A percentile compares a stretch with the other conserved stretches of the same genome.
Evolutionary conservation across 2,888 invertebrate genomes (phyloP).

Genomic region (Anodontia alba): DNA sequence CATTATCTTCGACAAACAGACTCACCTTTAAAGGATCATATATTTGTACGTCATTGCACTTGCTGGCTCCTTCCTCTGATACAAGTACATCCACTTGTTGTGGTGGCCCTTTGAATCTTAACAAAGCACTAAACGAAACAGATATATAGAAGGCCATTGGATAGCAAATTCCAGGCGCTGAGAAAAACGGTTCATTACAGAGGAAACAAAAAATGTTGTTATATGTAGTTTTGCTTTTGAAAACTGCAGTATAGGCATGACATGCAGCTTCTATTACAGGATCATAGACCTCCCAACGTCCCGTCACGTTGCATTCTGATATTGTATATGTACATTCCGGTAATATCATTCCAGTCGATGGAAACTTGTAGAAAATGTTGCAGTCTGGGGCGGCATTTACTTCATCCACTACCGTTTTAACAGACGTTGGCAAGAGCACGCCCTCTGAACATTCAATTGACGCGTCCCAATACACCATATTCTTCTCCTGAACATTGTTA

Average conservation of each 20-base stretch:
- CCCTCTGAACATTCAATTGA: background rate
- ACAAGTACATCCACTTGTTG: background rate
- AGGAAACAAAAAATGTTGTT: slow-evolving; percentile 14
- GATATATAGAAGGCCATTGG: background rate
- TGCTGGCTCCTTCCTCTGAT: too few species aligned
- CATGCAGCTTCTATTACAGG: slow-evolving; percentile 5
- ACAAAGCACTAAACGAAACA: background rate
- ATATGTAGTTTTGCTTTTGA: background rate
- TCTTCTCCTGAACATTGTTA: background rate
- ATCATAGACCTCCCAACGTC: background rate
- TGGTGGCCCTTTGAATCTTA: background rate
- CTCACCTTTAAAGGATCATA: background rate
- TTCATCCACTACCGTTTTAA: background rate
- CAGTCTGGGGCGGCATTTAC: background rate
- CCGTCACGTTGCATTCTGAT: slow-evolving; percentile 1
- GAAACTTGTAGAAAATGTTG: background rate
- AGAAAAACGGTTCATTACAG: background rate
- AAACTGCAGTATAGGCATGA: slow-evolving; percentile 8
- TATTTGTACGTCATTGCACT: background rate
- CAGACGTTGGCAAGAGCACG: background rate
- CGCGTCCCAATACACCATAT: background rate
- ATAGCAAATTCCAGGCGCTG: background rate
- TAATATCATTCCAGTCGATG: background rate
- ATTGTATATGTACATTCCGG: background rate
- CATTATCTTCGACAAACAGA: too few species aligned